phyloP scores from a whole-genome alignment of 2,797 vertebrate genomes.

The Chaunax sp. region DNA sequence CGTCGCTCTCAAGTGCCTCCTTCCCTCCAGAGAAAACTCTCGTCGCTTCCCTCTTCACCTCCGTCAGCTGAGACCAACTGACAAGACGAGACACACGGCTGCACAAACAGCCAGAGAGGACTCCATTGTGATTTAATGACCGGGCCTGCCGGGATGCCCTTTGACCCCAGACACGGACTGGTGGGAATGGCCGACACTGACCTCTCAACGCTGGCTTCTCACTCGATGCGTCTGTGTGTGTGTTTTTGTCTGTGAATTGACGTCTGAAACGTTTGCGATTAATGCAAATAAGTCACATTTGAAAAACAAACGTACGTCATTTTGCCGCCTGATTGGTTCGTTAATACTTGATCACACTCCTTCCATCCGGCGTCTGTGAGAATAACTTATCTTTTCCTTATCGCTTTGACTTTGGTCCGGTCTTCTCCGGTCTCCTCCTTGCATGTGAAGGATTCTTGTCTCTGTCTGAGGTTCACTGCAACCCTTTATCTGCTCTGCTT shows the following conservation, averaged over 20 bases:
- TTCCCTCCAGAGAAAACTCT: constrained; percentile 39
- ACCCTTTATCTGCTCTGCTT: constrained; percentile 66
- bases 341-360: constrained; percentile 4
- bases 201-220: constrained; percentile 59
- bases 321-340: not conserved
- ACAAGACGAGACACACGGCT: constrained; percentile 54
- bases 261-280: too few species aligned
- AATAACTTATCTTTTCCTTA: constrained; percentile 36
- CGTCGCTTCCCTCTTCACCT: constrained; percentile 37
- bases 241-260: not conserved
- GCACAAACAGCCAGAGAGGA: constrained; percentile 33
- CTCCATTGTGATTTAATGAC: constrained; percentile 65
- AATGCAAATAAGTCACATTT: too few species aligned
- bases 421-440: constrained; percentile 36
- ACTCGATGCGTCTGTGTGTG: constrained; percentile 24
- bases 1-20: constrained; percentile 27
- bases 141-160: constrained; percentile 61
- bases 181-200: constrained; percentile 53
- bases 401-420: constrained; percentile 26
- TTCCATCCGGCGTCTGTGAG: constrained; percentile 22
- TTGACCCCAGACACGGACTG: constrained; percentile 62
- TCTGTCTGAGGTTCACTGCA: constrained; percentile 54
- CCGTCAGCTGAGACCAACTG: constrained; percentile 48
- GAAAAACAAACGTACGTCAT: too few species aligned
- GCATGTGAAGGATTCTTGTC: constrained; percentile 32